phyloP scores from a whole-genome alignment of 2,113 vertebrate genomes.

The Seriola aureovittata region DNA sequence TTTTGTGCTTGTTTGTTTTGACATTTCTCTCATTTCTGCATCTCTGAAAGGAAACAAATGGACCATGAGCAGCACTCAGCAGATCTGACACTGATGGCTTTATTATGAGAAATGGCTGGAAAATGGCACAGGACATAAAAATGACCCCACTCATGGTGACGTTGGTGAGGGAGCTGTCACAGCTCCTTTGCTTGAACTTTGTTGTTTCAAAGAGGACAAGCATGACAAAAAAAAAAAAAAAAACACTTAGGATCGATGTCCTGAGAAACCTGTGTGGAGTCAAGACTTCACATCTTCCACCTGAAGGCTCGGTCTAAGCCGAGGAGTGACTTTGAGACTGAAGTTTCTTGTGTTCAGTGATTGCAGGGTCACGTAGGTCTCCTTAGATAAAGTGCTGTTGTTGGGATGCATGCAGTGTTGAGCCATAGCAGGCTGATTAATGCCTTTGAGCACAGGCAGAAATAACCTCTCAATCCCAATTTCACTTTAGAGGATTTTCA shows the following conservation, averaged over 20 bases:
- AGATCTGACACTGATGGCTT: constrained; percentile 51
- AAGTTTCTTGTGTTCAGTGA: constrained; percentile 18
- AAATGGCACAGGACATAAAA: background rate
- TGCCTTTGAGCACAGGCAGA: constrained; percentile 59
- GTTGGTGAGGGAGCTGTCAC: background rate
- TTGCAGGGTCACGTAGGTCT: constrained; percentile 5
- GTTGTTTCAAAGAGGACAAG: background rate
- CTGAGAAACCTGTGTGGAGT: background rate
- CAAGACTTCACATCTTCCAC: too few relatives aligned
- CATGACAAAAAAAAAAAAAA: background rate
- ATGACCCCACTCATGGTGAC: background rate
- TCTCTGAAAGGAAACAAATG: constrained; percentile 41
- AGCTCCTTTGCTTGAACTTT: background rate
- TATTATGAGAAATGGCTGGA: constrained; percentile 44
- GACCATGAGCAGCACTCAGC: constrained; percentile 30
- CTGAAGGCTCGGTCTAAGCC: background rate
- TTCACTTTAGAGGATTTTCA: constrained; percentile 56
- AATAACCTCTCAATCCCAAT: constrained; percentile 69
- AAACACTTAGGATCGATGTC: background rate
- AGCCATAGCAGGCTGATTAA: constrained; percentile 68
- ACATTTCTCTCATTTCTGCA: constrained; percentile 15
- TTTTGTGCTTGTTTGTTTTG: constrained; percentile 25
- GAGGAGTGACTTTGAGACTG: constrained; percentile 32
- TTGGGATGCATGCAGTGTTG: constrained; percentile 54
- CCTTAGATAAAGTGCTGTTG: constrained; percentile 52